These are phyloP conservation scores for Patagioenas fasciata DNA, from an alignment of 2,113 vertebrate genomes.

Conservation along the genomic window DNA sequence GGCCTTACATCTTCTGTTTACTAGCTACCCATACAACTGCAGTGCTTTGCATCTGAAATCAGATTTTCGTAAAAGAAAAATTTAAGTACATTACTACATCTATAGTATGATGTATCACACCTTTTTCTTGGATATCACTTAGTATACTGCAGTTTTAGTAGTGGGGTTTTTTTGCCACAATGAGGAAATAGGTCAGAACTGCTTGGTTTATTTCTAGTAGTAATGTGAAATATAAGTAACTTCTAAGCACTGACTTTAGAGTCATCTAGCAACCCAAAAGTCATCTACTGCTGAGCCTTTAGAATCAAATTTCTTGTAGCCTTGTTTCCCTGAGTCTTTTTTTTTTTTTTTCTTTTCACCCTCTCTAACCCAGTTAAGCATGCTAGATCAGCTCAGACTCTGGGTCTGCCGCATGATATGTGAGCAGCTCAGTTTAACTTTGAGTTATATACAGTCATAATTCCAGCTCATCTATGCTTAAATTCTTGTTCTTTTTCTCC, in stretches of 20 bases:
- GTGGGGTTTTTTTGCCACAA: not conserved
- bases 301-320: not conserved
- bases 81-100: not conserved
- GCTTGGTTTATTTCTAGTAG: not conserved
- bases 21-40: not conserved
- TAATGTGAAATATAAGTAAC: not conserved
- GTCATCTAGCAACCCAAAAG: not conserved
- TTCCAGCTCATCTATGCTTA: not conserved
- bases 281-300: not conserved
- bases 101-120: too few relatives aligned
- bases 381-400: not conserved
- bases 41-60: conserved; percentile 51
- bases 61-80: not conserved
- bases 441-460: not conserved
- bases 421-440: not conserved
- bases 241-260: not conserved
- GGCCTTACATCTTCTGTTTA: not conserved
- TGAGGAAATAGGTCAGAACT: not conserved
- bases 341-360: not conserved
- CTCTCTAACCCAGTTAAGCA: not conserved
- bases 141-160: not conserved
- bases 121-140: not conserved
- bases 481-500: not conserved
- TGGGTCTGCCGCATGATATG: not conserved
- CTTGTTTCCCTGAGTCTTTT: not conserved